These are phyloP conservation scores for Eospalax fontanierii DNA, from an alignment of 2,797 vertebrate genomes.

Conservation along the genomic window DNA sequence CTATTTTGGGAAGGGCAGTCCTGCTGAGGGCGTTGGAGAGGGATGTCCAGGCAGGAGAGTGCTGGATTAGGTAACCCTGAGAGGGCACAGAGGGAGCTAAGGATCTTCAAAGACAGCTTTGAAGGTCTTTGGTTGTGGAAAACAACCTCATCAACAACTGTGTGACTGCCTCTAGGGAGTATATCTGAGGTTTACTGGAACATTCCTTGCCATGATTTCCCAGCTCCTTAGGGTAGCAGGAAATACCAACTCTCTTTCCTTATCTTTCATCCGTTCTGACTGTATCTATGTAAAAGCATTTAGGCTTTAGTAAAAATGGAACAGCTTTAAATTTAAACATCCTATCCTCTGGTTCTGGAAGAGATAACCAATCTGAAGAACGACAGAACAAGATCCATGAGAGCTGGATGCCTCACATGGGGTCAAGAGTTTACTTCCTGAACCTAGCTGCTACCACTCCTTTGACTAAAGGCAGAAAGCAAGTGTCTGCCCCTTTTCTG, in stretches of 20 bases:
- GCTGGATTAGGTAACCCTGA: not conserved
- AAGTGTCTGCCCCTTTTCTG: constrained; percentile 40
- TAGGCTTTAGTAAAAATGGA: not conserved
- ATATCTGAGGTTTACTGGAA: not conserved
- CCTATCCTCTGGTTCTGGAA: not conserved
- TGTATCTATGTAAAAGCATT: not conserved
- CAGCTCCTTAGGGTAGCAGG: rapidly evolving
- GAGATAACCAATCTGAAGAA: constrained; percentile 8
- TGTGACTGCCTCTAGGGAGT: not conserved
- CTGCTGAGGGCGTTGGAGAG: not conserved
- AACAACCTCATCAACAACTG: not conserved
- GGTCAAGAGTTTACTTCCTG: constrained; percentile 44
- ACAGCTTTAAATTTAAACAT: constrained; percentile 34
- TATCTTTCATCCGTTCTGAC: not conserved
- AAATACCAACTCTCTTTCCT: not conserved
- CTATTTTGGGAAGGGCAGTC: not conserved
- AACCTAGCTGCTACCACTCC: not conserved
- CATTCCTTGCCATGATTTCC: not conserved
- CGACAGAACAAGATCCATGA: not conserved
- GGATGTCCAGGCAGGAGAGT: not conserved
- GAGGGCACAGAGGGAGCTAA: not conserved
- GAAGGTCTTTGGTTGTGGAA: not conserved
- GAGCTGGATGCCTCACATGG: not conserved
- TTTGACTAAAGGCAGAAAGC: not conserved
- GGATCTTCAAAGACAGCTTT: not conserved